Conservation (phyloP, 2,113 vertebrate genomes). For the Lamprologus lemairii region DNA sequence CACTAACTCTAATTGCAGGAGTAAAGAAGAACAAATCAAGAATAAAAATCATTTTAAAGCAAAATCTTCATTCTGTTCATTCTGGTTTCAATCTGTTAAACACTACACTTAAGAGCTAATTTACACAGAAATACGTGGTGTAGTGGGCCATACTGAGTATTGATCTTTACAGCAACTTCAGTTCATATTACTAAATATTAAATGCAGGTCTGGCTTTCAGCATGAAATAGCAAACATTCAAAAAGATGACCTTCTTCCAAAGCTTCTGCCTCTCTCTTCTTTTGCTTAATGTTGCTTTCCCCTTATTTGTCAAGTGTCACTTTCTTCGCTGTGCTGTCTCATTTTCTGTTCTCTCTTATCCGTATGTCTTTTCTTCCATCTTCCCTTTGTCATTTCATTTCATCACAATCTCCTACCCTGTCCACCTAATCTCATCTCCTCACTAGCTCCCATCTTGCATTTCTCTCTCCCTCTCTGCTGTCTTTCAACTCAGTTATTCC, state of each 20-base stretch:
- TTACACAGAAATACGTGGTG: neutral
- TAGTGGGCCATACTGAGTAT: neutral
- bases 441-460: neutral
- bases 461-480: neutral
- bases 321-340: neutral
- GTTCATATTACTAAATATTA: neutral
- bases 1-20: neutral
- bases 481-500: neutral
- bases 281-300: neutral
- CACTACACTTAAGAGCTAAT: neutral
- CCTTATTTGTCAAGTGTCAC: neutral
- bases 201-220: neutral
- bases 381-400: neutral
- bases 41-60: accelerated
- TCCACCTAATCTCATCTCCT: neutral
- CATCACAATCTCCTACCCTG: neutral
- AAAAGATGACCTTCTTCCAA: neutral
- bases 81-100: neutral
- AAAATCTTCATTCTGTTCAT: neutral
- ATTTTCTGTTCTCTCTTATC: neutral
- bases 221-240: neutral
- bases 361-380: neutral
- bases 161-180: neutral
- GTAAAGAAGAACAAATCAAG: neutral
- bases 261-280: neutral